Conservation (phyloP, 2,113 vertebrate genomes). For the Lutjanus erythropterus region DNA sequence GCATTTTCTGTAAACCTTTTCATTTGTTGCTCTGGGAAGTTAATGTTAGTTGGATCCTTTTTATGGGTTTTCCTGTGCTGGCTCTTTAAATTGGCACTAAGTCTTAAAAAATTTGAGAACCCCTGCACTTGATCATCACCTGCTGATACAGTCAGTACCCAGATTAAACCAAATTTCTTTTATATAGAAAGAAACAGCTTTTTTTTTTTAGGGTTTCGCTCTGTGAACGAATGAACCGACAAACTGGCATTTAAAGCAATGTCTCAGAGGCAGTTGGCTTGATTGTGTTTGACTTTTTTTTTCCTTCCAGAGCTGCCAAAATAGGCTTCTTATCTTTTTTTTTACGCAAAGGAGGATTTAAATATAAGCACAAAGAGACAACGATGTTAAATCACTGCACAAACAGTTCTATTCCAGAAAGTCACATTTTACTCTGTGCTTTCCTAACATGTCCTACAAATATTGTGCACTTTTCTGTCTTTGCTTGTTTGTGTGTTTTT, state of each 20-base stretch:
- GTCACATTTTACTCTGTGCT: not conserved
- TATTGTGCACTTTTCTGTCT: too few species aligned
- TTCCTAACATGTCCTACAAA: too few species aligned
- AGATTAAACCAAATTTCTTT: not conserved
- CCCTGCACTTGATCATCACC: not conserved
- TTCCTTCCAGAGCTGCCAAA: not conserved
- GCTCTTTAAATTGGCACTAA: too few species aligned
- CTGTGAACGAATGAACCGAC: not conserved
- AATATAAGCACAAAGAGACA: not conserved
- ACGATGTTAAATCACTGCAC: not conserved
- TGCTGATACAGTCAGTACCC: not conserved
- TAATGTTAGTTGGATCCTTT: too few species aligned
- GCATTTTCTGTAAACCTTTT: too few species aligned
- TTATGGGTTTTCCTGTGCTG: too few species aligned
- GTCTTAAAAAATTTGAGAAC: too few species aligned
- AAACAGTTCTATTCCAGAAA: not conserved
- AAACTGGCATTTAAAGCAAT: not conserved
- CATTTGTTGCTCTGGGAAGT: too few species aligned
- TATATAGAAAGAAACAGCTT: not conserved
- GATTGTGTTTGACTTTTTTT: not conserved
- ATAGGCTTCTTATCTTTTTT: not conserved
- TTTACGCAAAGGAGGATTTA: constrained; percentile 1
- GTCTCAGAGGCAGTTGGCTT: not conserved
- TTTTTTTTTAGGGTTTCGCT: not conserved
- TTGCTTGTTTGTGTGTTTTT: too few species aligned